Base-by-base conservation (phyloP, 2,888 invertebrate species). In the Hirtodrosophila duncani region DNA sequence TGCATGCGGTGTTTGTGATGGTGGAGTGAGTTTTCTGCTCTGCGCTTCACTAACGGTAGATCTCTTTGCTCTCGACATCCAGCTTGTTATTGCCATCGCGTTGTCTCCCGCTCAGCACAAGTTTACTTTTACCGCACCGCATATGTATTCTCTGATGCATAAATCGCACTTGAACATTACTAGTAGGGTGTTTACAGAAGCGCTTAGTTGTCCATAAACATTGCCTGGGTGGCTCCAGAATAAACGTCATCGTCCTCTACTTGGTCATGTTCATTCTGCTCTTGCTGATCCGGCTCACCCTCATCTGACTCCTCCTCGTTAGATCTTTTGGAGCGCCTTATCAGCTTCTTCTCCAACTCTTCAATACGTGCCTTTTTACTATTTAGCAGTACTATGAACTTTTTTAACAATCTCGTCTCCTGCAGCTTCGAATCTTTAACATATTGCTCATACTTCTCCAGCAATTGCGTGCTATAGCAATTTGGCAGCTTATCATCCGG, bases 301-400 rank as follows among this genome's bases (percentile, higher is more conserved):
- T 21, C 29, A 5, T 26, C 36, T 1, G 30, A 36, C 7, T 26
- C 10, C 2, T 9, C 9, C 3, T 37, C 9, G 1, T 29, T 24
- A 2, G 8, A 8, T n/a, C 20, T 16, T 8, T 24, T 36, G 4
- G 23, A 5, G 1, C 18, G 45, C 3, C 36, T 17, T 9, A 57
- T 38, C 4, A 79, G 18, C 10, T 55, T 20, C 3, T 46, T 43
- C 8, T 82, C 67, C 2, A 84, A 45, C 11, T 83, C 70, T 0
- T 62, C 63, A 13, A 84, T 85, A 39, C 80, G 72, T 9, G 71
- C 49, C 18, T 84, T 85, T 31, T 84, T 84, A 11, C 60, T 69
- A 46, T 84, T 84, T 0, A 84, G 44, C 0, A 84, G 63, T 8
- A 77, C 5, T 0, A 69, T 24, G 17, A 83, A 85, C 37, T 83